Conservation (phyloP, 2,888 invertebrate species). For the Agonopterix arenella region DNA sequence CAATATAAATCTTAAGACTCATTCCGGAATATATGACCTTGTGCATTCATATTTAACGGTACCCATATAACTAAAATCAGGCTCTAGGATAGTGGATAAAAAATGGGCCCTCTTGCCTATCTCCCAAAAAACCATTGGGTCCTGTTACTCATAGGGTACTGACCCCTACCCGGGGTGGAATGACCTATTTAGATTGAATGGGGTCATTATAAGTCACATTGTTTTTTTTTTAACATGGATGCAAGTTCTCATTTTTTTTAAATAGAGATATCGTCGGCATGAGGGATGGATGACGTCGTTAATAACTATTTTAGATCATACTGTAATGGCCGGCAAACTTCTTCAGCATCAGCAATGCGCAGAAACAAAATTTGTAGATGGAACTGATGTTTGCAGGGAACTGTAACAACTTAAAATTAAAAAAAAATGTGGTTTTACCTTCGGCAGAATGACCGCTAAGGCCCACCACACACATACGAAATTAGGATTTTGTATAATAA, state of each 20-base stretch:
- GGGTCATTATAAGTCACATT: constrained; percentile 46
- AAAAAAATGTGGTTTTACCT: no score
- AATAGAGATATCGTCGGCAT: not conserved
- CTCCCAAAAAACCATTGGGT: constrained; percentile 57
- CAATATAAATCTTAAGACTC: constrained; percentile 25
- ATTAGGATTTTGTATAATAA: no score
- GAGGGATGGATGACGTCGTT: no score
- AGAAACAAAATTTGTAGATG: no score
- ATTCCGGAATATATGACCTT: constrained; percentile 28
- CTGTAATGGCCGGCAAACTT: no score
- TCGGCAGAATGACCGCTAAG: no score
- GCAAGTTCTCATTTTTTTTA: not conserved
- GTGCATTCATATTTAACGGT: constrained; percentile 53
- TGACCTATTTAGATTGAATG: constrained; percentile 70
- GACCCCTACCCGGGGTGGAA: constrained; percentile 64
- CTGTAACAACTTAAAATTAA: no score
- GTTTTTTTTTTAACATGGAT: constrained; percentile 16
- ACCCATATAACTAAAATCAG: constrained; percentile 61
- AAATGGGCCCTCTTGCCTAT: constrained; percentile 51
- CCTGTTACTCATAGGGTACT: constrained; percentile 63
- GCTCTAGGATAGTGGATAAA: constrained; percentile 63
- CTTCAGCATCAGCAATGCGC: no score
- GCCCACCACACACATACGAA: no score
- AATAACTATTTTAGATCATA: no score
- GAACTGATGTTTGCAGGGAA: no score